Conservation (phyloP, 2,888 invertebrate species). For the Trichacis sp. region DNA sequence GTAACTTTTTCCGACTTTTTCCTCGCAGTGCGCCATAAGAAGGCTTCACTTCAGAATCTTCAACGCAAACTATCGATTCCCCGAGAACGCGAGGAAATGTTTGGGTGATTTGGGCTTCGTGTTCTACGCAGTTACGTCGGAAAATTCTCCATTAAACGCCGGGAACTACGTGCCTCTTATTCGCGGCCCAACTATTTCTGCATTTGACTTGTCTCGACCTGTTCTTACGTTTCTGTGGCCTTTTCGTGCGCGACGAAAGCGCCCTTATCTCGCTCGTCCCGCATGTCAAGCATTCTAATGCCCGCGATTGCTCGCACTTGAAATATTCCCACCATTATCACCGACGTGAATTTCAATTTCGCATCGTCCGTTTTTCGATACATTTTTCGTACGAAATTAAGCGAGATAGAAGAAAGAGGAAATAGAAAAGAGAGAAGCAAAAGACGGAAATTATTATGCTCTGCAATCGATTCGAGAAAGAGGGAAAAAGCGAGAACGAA, state of each 20-base stretch:
- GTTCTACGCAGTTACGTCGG: background rate
- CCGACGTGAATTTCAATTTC: slow-evolving; percentile 13
- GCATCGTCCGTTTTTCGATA: too few relatives aligned
- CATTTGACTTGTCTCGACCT: slow-evolving; percentile 18
- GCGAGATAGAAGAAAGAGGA: too few relatives aligned
- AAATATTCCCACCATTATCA: slow-evolving; percentile 20
- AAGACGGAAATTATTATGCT: too few relatives aligned
- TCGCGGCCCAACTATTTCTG: slow-evolving; percentile 21
- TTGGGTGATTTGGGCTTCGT: background rate
- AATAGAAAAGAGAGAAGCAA: too few relatives aligned
- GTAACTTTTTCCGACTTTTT: too few relatives aligned
- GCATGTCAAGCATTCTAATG: slow-evolving; percentile 29
- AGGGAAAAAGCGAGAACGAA: too few relatives aligned
- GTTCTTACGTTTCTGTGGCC: slow-evolving; percentile 20
- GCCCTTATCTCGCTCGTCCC: slow-evolving; percentile 17
- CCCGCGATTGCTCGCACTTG: slow-evolving; percentile 3
- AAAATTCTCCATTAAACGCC: slow-evolving; percentile 20
- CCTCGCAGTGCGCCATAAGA: too few relatives aligned
- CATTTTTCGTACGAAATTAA: too few relatives aligned
- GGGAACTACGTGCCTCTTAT: slow-evolving; percentile 16
- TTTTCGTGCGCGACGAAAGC: slow-evolving; percentile 22
- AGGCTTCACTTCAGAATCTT: background rate
- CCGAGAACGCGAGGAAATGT: background rate
- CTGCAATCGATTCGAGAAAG: too few relatives aligned
- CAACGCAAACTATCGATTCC: background rate